These are phyloP conservation scores for Platysteira castanea DNA, from an alignment of 2,113 vertebrate species.

Conservation along the genomic window DNA sequence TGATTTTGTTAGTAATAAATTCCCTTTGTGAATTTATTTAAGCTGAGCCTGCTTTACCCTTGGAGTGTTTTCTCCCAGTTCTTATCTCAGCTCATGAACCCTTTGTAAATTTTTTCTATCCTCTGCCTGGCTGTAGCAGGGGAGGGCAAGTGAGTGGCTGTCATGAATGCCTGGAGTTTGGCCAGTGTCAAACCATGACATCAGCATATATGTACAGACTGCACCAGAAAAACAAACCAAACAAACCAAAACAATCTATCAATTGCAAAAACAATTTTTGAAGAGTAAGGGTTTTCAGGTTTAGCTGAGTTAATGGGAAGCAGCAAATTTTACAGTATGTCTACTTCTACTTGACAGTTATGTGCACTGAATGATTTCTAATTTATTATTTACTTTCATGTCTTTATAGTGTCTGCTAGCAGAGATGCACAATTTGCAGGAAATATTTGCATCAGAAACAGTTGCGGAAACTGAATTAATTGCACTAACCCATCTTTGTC, in stretches of 20 bases:
- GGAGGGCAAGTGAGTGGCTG: background rate
- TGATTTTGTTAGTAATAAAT: background rate
- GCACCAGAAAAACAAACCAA: background rate
- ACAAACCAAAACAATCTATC: background rate
- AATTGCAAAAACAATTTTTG: background rate
- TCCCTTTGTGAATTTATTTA: background rate
- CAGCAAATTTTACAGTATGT: background rate
- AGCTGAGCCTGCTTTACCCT: background rate
- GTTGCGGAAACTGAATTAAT: background rate
- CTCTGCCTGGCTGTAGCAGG: background rate
- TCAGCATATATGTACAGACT: background rate
- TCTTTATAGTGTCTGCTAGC: background rate
- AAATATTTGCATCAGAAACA: background rate
- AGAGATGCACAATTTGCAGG: background rate
- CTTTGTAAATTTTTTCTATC: background rate
- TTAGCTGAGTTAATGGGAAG: background rate
- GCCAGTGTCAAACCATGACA: background rate
- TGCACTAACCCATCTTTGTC: background rate
- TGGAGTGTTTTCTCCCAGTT: background rate
- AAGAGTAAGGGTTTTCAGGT: background rate
- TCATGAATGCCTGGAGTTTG: background rate
- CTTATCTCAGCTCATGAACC: background rate
- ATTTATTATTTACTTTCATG: background rate
- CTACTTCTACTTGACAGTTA: background rate
- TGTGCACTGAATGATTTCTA: background rate